These are phyloP conservation scores for Periophthalmus modestus DNA, from an alignment of 2,113 vertebrate species.

Conservation along the genomic window DNA sequence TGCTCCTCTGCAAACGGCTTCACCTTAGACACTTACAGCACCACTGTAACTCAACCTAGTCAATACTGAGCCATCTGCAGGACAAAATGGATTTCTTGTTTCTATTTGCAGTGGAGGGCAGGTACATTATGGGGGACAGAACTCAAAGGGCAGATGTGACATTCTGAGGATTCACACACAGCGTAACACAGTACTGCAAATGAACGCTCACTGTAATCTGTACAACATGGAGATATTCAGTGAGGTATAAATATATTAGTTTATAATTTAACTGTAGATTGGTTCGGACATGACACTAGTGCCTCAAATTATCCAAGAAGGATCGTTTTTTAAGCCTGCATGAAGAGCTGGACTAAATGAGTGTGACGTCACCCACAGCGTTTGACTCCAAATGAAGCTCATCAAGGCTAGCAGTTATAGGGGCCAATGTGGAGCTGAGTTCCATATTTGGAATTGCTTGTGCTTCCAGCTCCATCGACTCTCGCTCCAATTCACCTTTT, in stretches of 20 bases:
- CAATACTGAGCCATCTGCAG: constrained; percentile 19
- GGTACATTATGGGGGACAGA: neutral
- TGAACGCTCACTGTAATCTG: neutral
- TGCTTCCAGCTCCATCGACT: too few relatives aligned
- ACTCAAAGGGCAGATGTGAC: neutral
- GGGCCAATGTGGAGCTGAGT: too few relatives aligned
- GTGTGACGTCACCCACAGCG: too few relatives aligned
- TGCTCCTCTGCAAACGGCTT: constrained; percentile 58
- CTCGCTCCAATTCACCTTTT: too few relatives aligned
- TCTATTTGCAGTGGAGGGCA: constrained; percentile 1
- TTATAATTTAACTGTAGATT: neutral
- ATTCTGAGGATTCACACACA: neutral
- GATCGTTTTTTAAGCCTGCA: too few relatives aligned
- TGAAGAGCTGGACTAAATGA: too few relatives aligned
- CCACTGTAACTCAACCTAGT: constrained; percentile 23
- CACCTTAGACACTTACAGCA: constrained; percentile 59
- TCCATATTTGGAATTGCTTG: too few relatives aligned
- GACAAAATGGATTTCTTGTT: neutral
- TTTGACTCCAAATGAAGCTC: too few relatives aligned
- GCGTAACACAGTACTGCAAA: neutral
- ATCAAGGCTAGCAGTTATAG: too few relatives aligned
- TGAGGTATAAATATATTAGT: neutral
- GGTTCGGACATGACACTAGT: neutral
- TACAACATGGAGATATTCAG: neutral
- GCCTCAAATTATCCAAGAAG: too few relatives aligned